A percentile compares a stretch with the other conserved stretches of the same genome.
Evolutionary conservation across 1,140 invertebrate genomes (phyloP).

Genomic region (Trialeurodes vaporariorum): DNA sequence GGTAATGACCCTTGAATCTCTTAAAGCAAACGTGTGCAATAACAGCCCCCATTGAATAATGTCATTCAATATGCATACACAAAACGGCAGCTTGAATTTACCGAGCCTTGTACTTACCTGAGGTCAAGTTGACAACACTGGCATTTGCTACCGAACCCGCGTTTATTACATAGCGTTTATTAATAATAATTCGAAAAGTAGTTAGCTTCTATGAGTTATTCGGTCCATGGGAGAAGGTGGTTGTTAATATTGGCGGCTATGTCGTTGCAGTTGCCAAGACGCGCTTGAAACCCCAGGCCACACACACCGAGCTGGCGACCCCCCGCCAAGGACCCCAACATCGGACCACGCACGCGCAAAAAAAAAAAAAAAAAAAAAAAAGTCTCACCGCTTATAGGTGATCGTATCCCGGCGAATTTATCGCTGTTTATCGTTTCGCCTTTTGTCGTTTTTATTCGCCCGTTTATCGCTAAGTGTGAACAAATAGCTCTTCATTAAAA

Average conservation of each 20-base stretch:
- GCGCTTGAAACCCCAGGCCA: background rate
- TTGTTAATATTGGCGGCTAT: background rate
- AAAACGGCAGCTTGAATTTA: background rate
- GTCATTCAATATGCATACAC: background rate
- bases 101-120: background rate
- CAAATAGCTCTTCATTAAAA: background rate
- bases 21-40: too few relatives aligned
- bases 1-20: too few relatives aligned
- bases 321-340: background rate
- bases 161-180: background rate
- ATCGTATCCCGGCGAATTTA: too few relatives aligned
- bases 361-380: too few relatives aligned
- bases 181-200: background rate
- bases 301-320: background rate
- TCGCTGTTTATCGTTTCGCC: too few relatives aligned
- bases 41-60: too few relatives aligned
- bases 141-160: background rate
- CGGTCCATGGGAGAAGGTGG: background rate
- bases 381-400: too few relatives aligned
- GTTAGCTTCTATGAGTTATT: background rate
- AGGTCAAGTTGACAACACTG: background rate
- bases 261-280: background rate
- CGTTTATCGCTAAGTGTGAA: background rate
- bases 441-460: background rate
- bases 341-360: too few relatives aligned